These are phyloP conservation scores for Arremon aurantiirostris DNA, from an alignment of 2,797 vertebrate genomes.

Conservation along the genomic window DNA sequence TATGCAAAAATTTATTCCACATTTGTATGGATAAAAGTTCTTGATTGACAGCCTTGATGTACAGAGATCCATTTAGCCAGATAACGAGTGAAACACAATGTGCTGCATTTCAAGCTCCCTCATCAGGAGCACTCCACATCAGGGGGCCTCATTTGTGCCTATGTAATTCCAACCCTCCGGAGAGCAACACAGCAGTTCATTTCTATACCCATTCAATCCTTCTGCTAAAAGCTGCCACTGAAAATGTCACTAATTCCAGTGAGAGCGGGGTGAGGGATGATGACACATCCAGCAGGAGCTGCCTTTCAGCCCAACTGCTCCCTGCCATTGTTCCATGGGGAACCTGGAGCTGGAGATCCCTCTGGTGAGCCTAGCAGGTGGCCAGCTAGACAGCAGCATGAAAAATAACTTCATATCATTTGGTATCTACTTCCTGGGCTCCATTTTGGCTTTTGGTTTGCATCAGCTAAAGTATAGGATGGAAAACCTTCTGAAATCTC, in stretches of 20 bases:
- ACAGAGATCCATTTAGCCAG: background rate
- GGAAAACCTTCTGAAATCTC: background rate
- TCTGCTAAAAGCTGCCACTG: slow-evolving; percentile 9
- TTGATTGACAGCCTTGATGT: background rate
- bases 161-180: background rate
- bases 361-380: background rate
- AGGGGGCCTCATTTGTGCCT: slow-evolving; percentile 20
- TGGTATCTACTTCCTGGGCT: background rate
- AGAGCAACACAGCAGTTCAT: slow-evolving; percentile 1
- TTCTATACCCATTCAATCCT: slow-evolving; percentile 16
- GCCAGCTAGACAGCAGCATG: background rate
- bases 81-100: background rate
- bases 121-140: background rate
- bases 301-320: background rate
- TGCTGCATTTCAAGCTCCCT: background rate
- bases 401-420: background rate
- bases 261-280: background rate
- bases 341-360: background rate
- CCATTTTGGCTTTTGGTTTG: background rate
- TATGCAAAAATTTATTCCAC: background rate
- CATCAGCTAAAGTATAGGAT: background rate
- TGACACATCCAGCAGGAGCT: background rate
- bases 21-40: background rate
- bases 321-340: background rate
- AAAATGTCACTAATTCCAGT: background rate